phyloP scores from a whole-genome alignment of 2,797 vertebrate genomes.

The Onychomys arenicola region DNA sequence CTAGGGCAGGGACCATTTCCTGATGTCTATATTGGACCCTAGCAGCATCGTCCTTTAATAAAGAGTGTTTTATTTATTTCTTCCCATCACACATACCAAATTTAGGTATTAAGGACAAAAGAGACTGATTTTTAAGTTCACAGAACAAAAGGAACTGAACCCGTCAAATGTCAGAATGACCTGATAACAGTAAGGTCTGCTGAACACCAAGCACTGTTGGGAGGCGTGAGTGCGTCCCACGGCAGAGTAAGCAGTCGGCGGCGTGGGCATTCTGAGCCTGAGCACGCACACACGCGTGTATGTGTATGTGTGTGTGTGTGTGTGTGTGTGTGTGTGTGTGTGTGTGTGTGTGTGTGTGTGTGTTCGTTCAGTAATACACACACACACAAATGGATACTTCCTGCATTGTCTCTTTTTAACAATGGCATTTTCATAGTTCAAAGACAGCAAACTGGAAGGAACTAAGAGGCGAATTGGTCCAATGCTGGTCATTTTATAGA shows the following conservation, averaged over 20 bases:
- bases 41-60: neutral
- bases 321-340: too few species aligned
- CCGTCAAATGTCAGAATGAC: constrained; percentile 30
- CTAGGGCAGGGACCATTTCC: neutral
- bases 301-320: too few species aligned
- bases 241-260: neutral
- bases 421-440: constrained; percentile 49
- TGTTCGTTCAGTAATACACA: neutral
- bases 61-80: neutral
- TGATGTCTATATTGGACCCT: neutral
- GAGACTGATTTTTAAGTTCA: constrained; percentile 12
- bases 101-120: neutral
- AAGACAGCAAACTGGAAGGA: constrained; percentile 48
- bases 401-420: constrained; percentile 31
- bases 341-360: too few species aligned
- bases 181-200: neutral
- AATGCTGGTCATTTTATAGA: neutral
- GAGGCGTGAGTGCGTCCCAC: neutral
- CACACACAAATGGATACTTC: constrained; percentile 66
- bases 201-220: neutral
- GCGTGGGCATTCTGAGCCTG: neutral
- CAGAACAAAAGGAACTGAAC: constrained; percentile 27
- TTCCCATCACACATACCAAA: constrained; percentile 27
- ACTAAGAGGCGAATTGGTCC: neutral
- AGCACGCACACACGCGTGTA: too few species aligned